Evolutionary conservation across 1,140 invertebrate species (phyloP).

Genomic region (Lepidurus arcticus): DNA sequence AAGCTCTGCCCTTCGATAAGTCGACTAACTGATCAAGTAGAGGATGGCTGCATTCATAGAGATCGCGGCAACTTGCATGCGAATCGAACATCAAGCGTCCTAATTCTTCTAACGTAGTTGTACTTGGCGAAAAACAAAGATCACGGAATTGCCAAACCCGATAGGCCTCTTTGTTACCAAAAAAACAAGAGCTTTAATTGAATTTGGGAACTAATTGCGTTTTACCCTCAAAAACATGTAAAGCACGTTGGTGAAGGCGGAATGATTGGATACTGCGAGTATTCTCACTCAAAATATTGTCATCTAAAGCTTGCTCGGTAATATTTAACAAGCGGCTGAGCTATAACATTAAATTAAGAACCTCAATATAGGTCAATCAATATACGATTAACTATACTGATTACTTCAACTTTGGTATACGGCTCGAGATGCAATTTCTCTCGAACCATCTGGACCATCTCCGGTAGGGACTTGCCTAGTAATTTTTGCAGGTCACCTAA

Average conservation of each 20-base stretch:
- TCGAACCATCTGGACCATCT: constrained; percentile 62
- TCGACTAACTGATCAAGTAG: constrained; percentile 78
- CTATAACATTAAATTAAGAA: constrained; percentile 40
- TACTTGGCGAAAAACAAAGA: constrained; percentile 56
- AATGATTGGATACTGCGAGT: constrained; percentile 64
- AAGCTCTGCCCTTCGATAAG: constrained; percentile 60
- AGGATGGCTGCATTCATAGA: constrained; percentile 92
- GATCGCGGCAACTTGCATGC: constrained; percentile 72
- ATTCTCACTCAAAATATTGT: constrained; percentile 60
- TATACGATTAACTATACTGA: constrained; percentile 39
- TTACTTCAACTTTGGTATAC: constrained; percentile 72
- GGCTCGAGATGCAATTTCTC: constrained; percentile 59
- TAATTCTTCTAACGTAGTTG: constrained; percentile 54
- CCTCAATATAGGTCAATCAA: neutral
- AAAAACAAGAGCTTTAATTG: neutral
- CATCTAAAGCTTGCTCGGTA: constrained; percentile 57
- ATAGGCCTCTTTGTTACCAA: constrained; percentile 59
- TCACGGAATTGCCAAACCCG: constrained; percentile 69
- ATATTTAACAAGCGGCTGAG: constrained; percentile 58
- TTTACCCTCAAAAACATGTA: constrained; percentile 77
- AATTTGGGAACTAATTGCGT: constrained; percentile 27
- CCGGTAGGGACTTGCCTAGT: constrained; percentile 55
- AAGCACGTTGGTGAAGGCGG: constrained; percentile 72
- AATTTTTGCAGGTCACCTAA: constrained; percentile 66
- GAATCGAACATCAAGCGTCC: constrained; percentile 83